These are phyloP conservation scores for Spongilla lacustris DNA, from an alignment of 37 sponge, comb jelly and placozoan species.

Conservation along the genomic window DNA sequence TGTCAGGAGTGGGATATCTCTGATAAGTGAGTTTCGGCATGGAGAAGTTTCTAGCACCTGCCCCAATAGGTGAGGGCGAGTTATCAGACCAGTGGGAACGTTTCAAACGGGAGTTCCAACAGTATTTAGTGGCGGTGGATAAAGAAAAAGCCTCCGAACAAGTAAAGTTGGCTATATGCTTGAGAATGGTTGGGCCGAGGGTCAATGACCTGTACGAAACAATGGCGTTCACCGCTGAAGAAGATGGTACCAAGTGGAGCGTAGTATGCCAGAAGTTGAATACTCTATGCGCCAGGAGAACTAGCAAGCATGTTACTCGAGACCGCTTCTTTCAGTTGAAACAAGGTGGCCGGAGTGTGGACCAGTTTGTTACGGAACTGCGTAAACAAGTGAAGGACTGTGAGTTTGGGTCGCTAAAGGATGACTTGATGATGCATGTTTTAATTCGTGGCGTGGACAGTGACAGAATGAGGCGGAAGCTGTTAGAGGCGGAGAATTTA, in stretches of 20 bases:
- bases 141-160: conserved; percentile 8
- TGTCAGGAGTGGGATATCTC: too few species aligned
- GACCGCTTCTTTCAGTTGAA: neutral
- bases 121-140: neutral
- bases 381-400: conserved; percentile 14
- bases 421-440: conserved; percentile 30
- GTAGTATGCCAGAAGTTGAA: too few species aligned
- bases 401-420: conserved; percentile 3
- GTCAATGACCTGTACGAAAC: neutral
- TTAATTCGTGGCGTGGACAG: conserved; percentile 22
- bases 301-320: too few species aligned
- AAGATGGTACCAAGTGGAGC: too few species aligned
- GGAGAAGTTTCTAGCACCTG: too few species aligned
- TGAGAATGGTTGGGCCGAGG: neutral
- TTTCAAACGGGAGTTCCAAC: too few species aligned
- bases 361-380: conserved; percentile 43
- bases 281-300: too few species aligned
- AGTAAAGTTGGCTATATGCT: neutral
- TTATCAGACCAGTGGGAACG: too few species aligned
- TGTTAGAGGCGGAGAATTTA: conserved; percentile 15
- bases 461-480: conserved; percentile 13
- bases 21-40: too few species aligned
- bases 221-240: too few species aligned
- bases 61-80: too few species aligned
- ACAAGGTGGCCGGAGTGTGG: conserved; percentile 16